phyloP scores from a whole-genome alignment of 2,888 invertebrate species.

The Parnassius glacialis region DNA sequence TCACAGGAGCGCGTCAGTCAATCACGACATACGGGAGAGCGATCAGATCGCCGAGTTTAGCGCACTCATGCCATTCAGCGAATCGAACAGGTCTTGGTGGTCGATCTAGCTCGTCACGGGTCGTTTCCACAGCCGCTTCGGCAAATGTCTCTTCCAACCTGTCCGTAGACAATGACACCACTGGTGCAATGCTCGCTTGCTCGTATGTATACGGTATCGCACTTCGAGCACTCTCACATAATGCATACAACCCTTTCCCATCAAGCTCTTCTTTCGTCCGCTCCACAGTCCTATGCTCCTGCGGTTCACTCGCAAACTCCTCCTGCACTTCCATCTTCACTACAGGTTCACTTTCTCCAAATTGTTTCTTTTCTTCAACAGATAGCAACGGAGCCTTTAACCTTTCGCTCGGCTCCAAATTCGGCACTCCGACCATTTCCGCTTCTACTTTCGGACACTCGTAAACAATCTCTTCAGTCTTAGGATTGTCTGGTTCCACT shows the following conservation, averaged over 20 bases:
- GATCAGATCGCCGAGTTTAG: slow-evolving; percentile 90
- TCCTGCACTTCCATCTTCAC: slow-evolving; percentile 29
- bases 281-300: slow-evolving; percentile 67
- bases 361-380: slow-evolving; percentile 49
- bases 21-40: slow-evolving; percentile 98
- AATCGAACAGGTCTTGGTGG: slow-evolving; percentile 78
- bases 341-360: slow-evolving; percentile 33
- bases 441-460: slow-evolving; percentile 32
- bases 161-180: slow-evolving; percentile 34
- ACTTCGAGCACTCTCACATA: slow-evolving; percentile 40
- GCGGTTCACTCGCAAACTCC: slow-evolving; percentile 45
- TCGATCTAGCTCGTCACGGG: slow-evolving; percentile 50
- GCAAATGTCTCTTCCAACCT: slow-evolving; percentile 34
- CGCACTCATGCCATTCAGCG: slow-evolving; percentile 95
- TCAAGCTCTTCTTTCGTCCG: slow-evolving; percentile 61
- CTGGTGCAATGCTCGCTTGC: slow-evolving; percentile 50
- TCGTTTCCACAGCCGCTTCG: slow-evolving; percentile 23
- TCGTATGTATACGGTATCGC: slow-evolving; percentile 50
- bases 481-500: slow-evolving; percentile 29
- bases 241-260: slow-evolving; percentile 50
- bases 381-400: slow-evolving; percentile 57
- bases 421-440: slow-evolving; percentile 42
- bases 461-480: slow-evolving; percentile 21
- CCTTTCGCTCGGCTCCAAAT: slow-evolving; percentile 58
- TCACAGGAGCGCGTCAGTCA: slow-evolving; percentile 82